Evolutionary conservation across 2,888 invertebrate genomes (phyloP), one percentile per base, ranked within the genome.

Genomic region (Lissocephala sabroskyi): DNA sequence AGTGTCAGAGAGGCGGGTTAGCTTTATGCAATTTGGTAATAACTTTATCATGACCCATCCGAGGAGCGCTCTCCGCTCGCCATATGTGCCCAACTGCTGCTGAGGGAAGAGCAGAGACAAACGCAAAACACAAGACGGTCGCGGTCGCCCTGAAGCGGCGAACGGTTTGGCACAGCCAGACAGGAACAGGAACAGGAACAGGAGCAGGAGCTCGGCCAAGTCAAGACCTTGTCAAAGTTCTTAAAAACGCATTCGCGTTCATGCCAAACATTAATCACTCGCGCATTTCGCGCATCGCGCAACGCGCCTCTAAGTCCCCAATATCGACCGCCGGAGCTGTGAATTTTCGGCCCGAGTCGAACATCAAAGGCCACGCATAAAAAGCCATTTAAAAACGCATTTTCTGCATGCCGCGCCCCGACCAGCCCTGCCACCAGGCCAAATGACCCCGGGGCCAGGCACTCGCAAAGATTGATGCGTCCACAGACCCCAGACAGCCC

Each of bases 1-100:
- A 9, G 30, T 37, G 41, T 42, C 19, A 49, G 39, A 26, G 39
- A 48, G 68, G 56, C 62, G 23, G 23, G 3, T 23, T 23, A 7
- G 23, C 23, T 23, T 23, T 23, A 62, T 61, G 64, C 63, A 76
- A 76, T 82, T 81, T 70, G 77, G 83, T 84, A 83, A 83, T 84
- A 83, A 83, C 83, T 83, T 82, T 82, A 81, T 83, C 82, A 81
- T 76, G 28, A 16, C 26, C 18, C 28, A 35, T 6, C 80, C 79
- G 81, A 82, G 83, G 82, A 84, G 82, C 33, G 18, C 29, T 45
- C 28, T 6, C 7, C 10, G n/a, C 14, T 46, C 54, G 57, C 48
- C 57, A 36, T 19, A 39, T 9, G 18, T 35, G 13, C 35, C 13
- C 11, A 13, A 32, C 11, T 13, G 30, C 30, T 11, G 11, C 30